Percentiles rank a stretch among this genome's conserved stretches.
Evolutionary conservation across 1,140 invertebrate species (phyloP).

Genomic region (Nylanderia fulva): DNA sequence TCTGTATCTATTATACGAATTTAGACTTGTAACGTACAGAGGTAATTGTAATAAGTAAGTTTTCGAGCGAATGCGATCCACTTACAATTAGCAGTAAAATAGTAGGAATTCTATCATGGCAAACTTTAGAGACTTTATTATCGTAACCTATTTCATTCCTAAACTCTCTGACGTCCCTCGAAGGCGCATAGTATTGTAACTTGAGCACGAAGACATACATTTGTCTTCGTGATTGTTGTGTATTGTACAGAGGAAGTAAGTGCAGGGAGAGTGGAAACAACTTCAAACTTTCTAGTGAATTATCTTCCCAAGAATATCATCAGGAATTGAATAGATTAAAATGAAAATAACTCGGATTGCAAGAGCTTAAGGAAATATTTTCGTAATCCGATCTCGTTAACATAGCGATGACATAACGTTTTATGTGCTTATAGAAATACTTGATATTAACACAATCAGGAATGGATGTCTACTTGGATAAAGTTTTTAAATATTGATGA

Average conservation of each 20-base stretch:
- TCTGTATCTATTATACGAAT: neutral
- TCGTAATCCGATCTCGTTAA: neutral
- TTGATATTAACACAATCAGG: neutral
- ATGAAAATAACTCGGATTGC: neutral
- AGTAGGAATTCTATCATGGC: constrained; percentile 9
- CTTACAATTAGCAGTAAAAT: constrained; percentile 46
- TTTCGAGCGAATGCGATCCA: constrained; percentile 19
- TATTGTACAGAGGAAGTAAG: too few species aligned
- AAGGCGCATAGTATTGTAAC: constrained; percentile 1
- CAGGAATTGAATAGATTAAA: neutral
- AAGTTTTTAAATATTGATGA: neutral
- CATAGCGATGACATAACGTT: neutral
- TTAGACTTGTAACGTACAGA: too few species aligned
- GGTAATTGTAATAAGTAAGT: constrained; percentile 38
- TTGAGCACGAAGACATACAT: constrained; percentile 21
- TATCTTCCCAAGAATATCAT: neutral
- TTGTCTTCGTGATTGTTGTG: constrained; percentile 13
- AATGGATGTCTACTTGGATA: neutral
- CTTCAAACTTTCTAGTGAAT: constrained; percentile 14
- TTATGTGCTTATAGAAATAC: neutral
- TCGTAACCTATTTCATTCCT: constrained; percentile 33
- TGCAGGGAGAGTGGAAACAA: neutral
- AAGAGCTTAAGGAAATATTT: neutral
- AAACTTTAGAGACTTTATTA: constrained; percentile 58
- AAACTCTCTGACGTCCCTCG: neutral